Base-by-base conservation (phyloP, 2,888 invertebrate genomes). In the Eupithecia tripunctaria region DNA sequence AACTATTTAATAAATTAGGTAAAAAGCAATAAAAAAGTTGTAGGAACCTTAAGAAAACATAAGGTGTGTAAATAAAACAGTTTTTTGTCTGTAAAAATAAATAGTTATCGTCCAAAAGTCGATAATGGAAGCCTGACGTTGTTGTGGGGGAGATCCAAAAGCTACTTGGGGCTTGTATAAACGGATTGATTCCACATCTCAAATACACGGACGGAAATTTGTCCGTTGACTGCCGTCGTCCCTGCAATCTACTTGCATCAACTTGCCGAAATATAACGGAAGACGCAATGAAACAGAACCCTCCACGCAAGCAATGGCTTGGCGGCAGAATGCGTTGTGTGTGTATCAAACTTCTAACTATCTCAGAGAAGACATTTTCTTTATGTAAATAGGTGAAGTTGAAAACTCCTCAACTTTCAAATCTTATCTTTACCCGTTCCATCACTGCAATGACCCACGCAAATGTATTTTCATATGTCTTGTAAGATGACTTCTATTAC, bases 391-490 rank as follows among this genome's bases (percentile, higher is more conserved):
- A 32, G 2, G 21, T 21, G 25, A 56, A 25, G n/a, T 25, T 1
- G 1, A 25, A 25, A 56, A 25, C 56, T 25, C 21, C 21, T 21
- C 7, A 51, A 51, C 21, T 14, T 56, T 56, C 21, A 56, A 25
- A 56, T 25, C 1, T 56, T 5, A 14, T 56, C 10, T 2, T 18
- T 29, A n/a, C 18, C 8, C 60, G 8, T 60, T 60, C 2, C 2
- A 63, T 63, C 32, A 64, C 38, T 64, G 64, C 38, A 64, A 41
- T 12, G 64, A 38, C 12, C 64, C 64, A 12, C 64, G 64, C 64
- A 67, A 29, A 68, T 75, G 75, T 21, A 65, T 75, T 65, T 70
- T 70, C 70, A 72, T 72, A 59, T 75, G 75, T 10, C 59, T 38
- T 68, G 59, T 75, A 25, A 75, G 51, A 66, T 68, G 63, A 25